A percentile compares a stretch with the other conserved stretches of the same genome.
phyloP scores from a whole-genome alignment of 2,888 invertebrate species.

The Leucophora obtusa region DNA sequence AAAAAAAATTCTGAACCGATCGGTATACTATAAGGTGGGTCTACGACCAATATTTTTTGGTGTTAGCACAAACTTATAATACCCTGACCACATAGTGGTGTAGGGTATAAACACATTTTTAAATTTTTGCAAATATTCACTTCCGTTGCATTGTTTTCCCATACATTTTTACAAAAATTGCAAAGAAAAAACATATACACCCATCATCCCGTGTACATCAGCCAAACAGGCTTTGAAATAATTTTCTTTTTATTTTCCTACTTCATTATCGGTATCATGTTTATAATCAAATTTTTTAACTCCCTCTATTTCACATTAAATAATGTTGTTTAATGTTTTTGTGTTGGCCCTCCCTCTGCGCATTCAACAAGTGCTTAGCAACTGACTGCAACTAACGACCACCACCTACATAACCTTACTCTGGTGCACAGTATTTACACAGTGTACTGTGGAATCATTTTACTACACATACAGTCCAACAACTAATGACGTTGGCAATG shows the following conservation, averaged over 20 bases:
- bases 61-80: no score
- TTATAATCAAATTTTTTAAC: conserved; percentile 44
- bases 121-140: background rate
- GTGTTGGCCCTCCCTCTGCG: background rate
- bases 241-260: background rate
- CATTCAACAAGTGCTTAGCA: conserved; percentile 46
- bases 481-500: background rate
- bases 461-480: background rate
- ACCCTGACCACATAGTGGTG: no score
- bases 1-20: no score
- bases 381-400: conserved; percentile 21
- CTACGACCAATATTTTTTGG: no score
- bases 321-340: conserved; percentile 23
- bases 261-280: conserved; percentile 18
- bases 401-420: conserved; percentile 25
- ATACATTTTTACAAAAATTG: background rate
- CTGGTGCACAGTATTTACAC: background rate
- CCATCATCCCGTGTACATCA: background rate
- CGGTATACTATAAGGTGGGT: no score
- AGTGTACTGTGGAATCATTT: background rate
- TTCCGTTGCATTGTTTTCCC: conserved; percentile 1
- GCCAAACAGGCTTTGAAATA: background rate
- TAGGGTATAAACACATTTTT: no score
- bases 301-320: conserved; percentile 31
- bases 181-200: background rate